These are phyloP conservation scores for Caenorhabditis plicata DNA, from an alignment of 2,888 invertebrate genomes.

Conservation along the genomic window DNA sequence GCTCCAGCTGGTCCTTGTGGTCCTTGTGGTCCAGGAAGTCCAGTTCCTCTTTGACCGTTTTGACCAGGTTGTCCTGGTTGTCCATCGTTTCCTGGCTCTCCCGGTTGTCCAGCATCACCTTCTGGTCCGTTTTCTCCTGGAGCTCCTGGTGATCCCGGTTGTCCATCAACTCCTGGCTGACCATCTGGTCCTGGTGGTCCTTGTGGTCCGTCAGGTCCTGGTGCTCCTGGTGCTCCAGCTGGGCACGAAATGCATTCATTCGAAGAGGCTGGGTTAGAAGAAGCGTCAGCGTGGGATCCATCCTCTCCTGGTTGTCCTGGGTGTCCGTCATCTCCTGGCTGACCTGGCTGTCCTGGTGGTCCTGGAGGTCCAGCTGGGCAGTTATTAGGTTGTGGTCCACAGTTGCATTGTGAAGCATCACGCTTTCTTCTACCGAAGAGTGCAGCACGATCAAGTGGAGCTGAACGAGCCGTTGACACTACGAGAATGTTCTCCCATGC, in stretches of 20 bases:
- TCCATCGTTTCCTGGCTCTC: slow-evolving; percentile 34
- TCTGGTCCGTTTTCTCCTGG: slow-evolving; percentile 36
- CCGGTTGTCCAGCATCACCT: slow-evolving; percentile 30
- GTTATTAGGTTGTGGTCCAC: slow-evolving; percentile 33
- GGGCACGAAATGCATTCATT: slow-evolving; percentile 25
- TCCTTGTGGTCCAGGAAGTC: slow-evolving; percentile 25
- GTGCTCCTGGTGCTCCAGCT: too few species aligned
- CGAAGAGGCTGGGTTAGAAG: slow-evolving; percentile 12
- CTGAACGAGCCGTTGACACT: too few species aligned
- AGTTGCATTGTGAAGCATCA: slow-evolving; percentile 39
- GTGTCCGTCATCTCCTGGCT: too few species aligned
- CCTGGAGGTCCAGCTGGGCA: too few species aligned
- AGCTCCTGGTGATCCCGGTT: slow-evolving; percentile 26
- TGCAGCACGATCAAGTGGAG: slow-evolving; percentile 15
- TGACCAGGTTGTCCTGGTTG: slow-evolving; percentile 23
- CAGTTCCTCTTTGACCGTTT: slow-evolving; percentile 26
- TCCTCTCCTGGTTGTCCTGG: too few species aligned
- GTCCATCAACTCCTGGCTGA: slow-evolving; percentile 12
- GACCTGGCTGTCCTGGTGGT: too few species aligned
- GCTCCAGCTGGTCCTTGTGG: slow-evolving; percentile 19
- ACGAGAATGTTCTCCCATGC: slow-evolving; percentile 42
- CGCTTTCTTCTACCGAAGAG: slow-evolving; percentile 38
- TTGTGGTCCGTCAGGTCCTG: too few species aligned
- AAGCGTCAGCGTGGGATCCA: too few species aligned
- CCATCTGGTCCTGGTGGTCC: slow-evolving; percentile 26